phyloP scores from a whole-genome alignment of 2,797 vertebrate species.

The Argyrosomus regius region DNA sequence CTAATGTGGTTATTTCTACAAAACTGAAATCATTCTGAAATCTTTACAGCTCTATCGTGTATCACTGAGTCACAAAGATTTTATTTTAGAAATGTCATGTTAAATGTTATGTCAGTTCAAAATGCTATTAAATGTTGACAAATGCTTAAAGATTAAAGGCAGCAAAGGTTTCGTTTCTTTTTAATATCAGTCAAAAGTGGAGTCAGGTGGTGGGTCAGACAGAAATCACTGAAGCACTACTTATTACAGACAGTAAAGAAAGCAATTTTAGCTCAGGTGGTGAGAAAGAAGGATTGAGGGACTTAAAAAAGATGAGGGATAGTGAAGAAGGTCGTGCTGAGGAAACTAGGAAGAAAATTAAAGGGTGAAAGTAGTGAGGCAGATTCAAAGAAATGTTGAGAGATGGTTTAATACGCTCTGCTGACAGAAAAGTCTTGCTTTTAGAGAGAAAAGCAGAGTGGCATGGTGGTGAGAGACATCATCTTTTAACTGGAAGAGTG shows the following conservation, averaged over 20 bases:
- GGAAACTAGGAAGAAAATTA: conserved; percentile 47
- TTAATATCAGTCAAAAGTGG: conserved; percentile 73
- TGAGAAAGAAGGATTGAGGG: conserved; percentile 45
- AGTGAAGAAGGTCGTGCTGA: conserved; percentile 32
- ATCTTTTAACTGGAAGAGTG: conserved; percentile 33
- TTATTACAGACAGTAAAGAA: conserved; percentile 67
- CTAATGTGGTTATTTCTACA: conserved; percentile 38
- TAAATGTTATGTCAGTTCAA: conserved; percentile 29
- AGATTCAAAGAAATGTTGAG: conserved; percentile 50
- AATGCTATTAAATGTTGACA: conserved; percentile 72
- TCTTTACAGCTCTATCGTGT: conserved; percentile 15
- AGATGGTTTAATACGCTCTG: conserved; percentile 49
- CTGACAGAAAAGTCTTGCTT: conserved; percentile 39
- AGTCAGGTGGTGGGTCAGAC: conserved; percentile 68
- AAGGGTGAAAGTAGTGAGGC: conserved; percentile 6
- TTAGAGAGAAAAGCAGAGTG: conserved; percentile 22
- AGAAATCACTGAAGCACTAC: conserved; percentile 71
- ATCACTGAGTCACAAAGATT: background rate
- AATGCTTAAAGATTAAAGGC: conserved; percentile 50
- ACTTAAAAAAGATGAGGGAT: conserved; percentile 49
- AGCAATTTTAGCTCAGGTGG: conserved; percentile 58
- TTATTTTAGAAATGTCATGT: conserved; percentile 25
- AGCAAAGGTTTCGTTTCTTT: conserved; percentile 65
- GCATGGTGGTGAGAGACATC: conserved; percentile 19
- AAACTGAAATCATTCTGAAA: conserved; percentile 41